phyloP scores from a whole-genome alignment of 2,888 invertebrate species.

The Formica aserva region DNA sequence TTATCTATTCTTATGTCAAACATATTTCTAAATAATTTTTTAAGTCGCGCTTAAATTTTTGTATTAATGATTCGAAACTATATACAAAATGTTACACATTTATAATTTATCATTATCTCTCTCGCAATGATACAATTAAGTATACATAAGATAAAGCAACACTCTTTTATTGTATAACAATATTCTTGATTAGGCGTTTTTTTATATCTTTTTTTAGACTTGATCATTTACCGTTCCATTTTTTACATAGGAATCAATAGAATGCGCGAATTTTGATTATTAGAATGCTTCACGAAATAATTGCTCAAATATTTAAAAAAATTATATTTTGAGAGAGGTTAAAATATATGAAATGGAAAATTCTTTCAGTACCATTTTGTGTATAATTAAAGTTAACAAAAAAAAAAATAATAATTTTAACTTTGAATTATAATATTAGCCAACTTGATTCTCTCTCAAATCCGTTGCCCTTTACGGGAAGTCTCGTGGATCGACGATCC shows the following conservation, averaged over 20 bases:
- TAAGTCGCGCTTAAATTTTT: too few relatives aligned
- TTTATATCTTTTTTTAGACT: not conserved
- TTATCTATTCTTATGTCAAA: not conserved
- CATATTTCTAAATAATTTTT: not conserved
- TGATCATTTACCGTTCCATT: not conserved
- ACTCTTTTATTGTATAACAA: not conserved
- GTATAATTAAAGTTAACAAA: not conserved
- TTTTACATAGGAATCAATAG: not conserved
- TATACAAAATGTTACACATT: not conserved
- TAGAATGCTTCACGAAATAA: not conserved
- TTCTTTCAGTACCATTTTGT: not conserved
- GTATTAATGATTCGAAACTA: not conserved
- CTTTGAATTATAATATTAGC: not conserved
- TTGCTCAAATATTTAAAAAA: not conserved
- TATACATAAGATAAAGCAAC: not conserved
- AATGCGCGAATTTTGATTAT: not conserved
- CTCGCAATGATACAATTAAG: not conserved
- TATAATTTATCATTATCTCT: not conserved
- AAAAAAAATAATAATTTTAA: not conserved
- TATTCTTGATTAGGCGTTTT: not conserved
- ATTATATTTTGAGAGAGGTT: not conserved
- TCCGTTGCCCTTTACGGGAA: slow-evolving; percentile 33
- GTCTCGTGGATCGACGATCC: slow-evolving; percentile 12
- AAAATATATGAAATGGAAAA: not conserved
- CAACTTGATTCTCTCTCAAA: not conserved